Conservation (phyloP, 35 echinoderm and acorn worm genomes). For the Ptychodera flava region DNA sequence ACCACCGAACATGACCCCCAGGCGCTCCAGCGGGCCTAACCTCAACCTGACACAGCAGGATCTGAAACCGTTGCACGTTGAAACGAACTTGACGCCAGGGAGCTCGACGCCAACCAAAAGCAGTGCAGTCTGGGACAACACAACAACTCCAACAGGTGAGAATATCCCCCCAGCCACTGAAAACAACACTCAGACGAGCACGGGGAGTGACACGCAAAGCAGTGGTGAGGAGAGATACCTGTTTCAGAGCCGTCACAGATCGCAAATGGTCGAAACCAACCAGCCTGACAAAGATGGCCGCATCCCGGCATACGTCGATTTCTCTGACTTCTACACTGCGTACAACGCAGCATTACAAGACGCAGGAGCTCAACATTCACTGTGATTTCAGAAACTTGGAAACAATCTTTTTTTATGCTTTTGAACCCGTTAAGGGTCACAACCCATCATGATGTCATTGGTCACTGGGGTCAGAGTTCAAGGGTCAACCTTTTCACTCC, state of each 20-base stretch:
- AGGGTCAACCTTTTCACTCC: no score
- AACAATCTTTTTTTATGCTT: no score
- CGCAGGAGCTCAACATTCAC: background rate
- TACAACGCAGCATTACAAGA: constrained; percentile 30
- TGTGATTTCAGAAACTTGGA: background rate
- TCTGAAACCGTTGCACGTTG: background rate
- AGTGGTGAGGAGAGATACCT: constrained; percentile 31
- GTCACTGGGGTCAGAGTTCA: no score
- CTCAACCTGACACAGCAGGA: constrained; percentile 6
- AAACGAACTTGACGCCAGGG: constrained; percentile 7
- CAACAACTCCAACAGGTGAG: constrained; percentile 15
- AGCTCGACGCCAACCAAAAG: background rate
- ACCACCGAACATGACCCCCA: background rate
- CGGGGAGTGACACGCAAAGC: constrained; percentile 32
- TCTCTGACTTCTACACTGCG: constrained; percentile 60
- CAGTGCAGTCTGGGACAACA: background rate
- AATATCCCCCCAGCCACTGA: constrained; percentile 13
- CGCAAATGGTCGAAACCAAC: constrained; percentile 41
- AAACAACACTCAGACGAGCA: constrained; percentile 32
- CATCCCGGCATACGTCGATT: constrained; percentile 82
- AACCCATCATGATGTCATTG: no score
- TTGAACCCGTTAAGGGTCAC: no score
- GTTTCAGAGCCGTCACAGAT: background rate
- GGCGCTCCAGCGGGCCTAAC: background rate
- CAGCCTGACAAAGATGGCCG: constrained; percentile 5